Evolutionary conservation across 64 coral and sea anemone species (phyloP).

Genomic region (Anthopleura sola): DNA sequence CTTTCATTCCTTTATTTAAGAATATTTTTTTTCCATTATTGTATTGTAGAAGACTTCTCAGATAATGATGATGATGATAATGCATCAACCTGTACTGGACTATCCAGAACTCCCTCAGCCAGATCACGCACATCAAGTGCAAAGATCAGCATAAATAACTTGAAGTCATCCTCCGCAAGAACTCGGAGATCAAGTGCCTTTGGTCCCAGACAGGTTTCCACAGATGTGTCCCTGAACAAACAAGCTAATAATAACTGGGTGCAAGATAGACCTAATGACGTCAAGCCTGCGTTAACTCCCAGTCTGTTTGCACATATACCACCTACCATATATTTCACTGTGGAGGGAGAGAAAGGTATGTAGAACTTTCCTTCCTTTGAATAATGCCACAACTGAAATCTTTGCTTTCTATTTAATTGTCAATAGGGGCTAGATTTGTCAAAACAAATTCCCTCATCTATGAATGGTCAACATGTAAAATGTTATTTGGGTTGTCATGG

Average conservation of each 20-base stretch:
- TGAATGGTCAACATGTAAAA: no score
- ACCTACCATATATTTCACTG: slow-evolving; percentile 81
- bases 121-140: slow-evolving; percentile 76
- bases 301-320: slow-evolving; percentile 77
- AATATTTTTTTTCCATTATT: no score
- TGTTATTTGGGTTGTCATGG: no score
- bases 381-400: not conserved
- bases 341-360: slow-evolving; percentile 95
- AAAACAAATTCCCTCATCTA: no score
- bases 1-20: no score
- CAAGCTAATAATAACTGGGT: slow-evolving; percentile 16
- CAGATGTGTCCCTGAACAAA: not conserved
- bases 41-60: not conserved
- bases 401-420: no score
- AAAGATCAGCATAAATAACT: slow-evolving; percentile 26
- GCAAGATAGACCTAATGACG: slow-evolving; percentile 9
- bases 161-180: slow-evolving; percentile 16
- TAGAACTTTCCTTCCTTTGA: not conserved
- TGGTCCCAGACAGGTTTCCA: not conserved
- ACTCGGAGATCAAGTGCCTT: slow-evolving; percentile 19
- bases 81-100: slow-evolving; percentile 30
- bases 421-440: no score
- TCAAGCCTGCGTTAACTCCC: slow-evolving; percentile 58
- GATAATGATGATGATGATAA: slow-evolving; percentile 23
- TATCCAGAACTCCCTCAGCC: slow-evolving; percentile 37